A percentile compares a stretch with the other conserved stretches of the same genome.
Evolutionary conservation across 1,140 invertebrate species (phyloP).

Genomic region (Nomia melanderi): DNA sequence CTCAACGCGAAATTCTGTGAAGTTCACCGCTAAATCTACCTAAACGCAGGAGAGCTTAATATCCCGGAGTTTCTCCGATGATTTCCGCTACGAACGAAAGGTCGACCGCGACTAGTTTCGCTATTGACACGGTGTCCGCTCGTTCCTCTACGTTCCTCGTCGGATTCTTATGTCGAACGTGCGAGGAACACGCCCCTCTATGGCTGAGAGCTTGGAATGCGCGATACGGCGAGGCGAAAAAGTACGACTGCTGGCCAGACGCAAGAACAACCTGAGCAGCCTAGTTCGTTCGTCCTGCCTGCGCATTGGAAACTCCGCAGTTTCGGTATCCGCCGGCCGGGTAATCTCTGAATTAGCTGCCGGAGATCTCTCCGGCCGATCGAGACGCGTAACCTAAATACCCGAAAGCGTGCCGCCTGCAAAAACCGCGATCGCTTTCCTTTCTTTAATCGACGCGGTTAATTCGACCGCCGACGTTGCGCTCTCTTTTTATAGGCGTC

Average conservation of each 20-base stretch:
- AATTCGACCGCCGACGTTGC: constrained; percentile 24
- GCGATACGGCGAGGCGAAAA: neutral
- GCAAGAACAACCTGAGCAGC: neutral
- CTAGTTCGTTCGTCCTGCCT: too few species aligned
- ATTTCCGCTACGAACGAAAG: constrained; percentile 14
- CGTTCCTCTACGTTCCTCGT: neutral
- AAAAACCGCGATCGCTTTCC: constrained; percentile 19
- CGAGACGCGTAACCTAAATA: constrained; percentile 20
- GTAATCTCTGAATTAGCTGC: constrained; percentile 11
- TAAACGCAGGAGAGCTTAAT: too few species aligned
- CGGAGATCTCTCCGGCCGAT: constrained; percentile 18
- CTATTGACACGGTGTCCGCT: neutral
- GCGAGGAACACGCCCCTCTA: constrained; percentile 14
- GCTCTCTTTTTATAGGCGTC: too few species aligned
- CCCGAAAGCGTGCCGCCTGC: neutral
- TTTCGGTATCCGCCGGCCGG: neutral
- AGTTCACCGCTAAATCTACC: too few species aligned
- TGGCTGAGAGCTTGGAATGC: constrained; percentile 10
- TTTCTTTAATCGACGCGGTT: constrained; percentile 27
- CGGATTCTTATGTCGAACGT: constrained; percentile 4
- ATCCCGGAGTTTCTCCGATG: too few species aligned
- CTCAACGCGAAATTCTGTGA: too few species aligned
- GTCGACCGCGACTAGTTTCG: too few species aligned
- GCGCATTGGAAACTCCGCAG: neutral
- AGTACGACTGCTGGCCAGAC: constrained; percentile 1